These are phyloP conservation scores for Rhopalosiphum nymphaeae DNA, from an alignment of 2,888 invertebrate species.

Conservation along the genomic window DNA sequence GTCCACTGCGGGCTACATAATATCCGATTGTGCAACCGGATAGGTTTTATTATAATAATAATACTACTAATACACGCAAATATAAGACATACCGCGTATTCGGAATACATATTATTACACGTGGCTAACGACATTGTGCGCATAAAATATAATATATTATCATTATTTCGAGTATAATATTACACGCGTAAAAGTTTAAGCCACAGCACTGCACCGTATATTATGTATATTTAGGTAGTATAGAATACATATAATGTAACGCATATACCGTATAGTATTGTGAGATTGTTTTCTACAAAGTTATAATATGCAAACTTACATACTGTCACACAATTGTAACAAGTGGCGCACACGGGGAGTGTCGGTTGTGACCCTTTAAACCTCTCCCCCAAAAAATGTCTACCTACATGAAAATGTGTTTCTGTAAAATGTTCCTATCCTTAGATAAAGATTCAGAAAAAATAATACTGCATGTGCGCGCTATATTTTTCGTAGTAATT, in stretches of 20 bases:
- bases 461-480: background rate
- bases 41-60: background rate
- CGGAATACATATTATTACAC: background rate
- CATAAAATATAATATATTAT: background rate
- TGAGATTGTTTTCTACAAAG: background rate
- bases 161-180: background rate
- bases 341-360: background rate
- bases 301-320: background rate
- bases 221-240: background rate
- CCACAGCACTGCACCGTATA: background rate
- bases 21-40: background rate
- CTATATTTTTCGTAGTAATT: background rate
- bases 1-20: background rate
- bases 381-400: background rate
- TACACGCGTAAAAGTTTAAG: background rate
- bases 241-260: background rate
- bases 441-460: background rate
- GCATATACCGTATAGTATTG: background rate
- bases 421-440: background rate
- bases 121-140: background rate
- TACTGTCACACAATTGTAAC: background rate
- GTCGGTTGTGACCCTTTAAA: background rate
- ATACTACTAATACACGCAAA: background rate
- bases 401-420: background rate
- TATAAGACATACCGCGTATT: background rate